Conservation (phyloP, 2,113 vertebrate species). For the Aspiorhynchus laticeps region DNA sequence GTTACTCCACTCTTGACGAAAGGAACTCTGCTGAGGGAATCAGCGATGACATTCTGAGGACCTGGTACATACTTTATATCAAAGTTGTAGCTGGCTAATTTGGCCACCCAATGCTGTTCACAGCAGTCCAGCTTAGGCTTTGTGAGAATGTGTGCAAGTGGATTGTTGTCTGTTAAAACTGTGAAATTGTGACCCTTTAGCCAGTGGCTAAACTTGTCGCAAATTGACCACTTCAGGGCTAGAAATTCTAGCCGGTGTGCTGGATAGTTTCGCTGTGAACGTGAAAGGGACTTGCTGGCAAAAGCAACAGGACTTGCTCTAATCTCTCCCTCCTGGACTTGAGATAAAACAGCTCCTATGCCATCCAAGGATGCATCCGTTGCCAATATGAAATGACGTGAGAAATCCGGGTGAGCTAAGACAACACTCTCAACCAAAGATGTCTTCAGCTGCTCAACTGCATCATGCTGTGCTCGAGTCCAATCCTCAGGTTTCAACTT, state of each 20-base stretch:
- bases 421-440: background rate
- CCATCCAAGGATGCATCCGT: slow-evolving; percentile 35
- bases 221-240: background rate
- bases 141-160: background rate
- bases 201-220: background rate
- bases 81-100: background rate
- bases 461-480: slow-evolving; percentile 39
- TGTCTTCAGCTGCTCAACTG: background rate
- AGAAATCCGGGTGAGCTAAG: slow-evolving; percentile 26
- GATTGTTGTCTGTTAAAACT: background rate
- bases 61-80: background rate
- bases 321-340: background rate
- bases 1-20: background rate
- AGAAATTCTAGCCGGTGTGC: slow-evolving; percentile 1
- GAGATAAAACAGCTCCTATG: slow-evolving; percentile 1
- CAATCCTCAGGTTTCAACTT: slow-evolving; percentile 52
- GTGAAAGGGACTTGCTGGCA: slow-evolving; percentile 15
- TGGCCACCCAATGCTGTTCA: background rate
- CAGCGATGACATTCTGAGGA: background rate
- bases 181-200: slow-evolving; percentile 4
- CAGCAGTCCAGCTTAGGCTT: background rate
- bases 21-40: background rate
- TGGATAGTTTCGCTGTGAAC: slow-evolving; percentile 18
- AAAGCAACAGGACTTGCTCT: slow-evolving; percentile 11
- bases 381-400: slow-evolving; percentile 19